phyloP scores from a whole-genome alignment of 1,140 invertebrate genomes.

The Riptortus pedestris region DNA sequence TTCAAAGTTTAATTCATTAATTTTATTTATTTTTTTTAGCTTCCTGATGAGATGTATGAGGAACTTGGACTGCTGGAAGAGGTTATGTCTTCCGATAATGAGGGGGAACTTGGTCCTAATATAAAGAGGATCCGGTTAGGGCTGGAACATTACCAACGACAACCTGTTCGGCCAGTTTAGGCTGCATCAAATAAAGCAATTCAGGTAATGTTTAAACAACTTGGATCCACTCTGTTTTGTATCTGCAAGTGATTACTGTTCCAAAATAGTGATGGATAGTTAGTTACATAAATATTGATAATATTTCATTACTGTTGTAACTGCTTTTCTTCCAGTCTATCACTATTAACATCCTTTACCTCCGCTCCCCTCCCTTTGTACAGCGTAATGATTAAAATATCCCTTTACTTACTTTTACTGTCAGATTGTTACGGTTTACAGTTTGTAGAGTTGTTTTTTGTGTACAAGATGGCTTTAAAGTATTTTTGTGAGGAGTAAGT shows the following conservation, averaged over 20 bases:
- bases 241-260: background rate
- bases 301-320: background rate
- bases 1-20: too few relatives aligned
- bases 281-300: background rate
- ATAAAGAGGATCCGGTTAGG: background rate
- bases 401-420: too few relatives aligned
- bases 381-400: too few relatives aligned
- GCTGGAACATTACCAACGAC: background rate
- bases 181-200: background rate
- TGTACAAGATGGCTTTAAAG: too few relatives aligned
- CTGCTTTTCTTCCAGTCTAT: background rate
- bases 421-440: too few relatives aligned
- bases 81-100: slow-evolving; percentile 8
- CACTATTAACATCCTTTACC: too few relatives aligned
- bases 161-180: slow-evolving; percentile 10
- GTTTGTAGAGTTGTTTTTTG: too few relatives aligned
- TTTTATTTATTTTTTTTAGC: slow-evolving; percentile 31
- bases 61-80: slow-evolving; percentile 29
- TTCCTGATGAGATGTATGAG: slow-evolving; percentile 31
- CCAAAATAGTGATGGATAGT: background rate
- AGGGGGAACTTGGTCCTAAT: background rate
- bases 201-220: background rate
- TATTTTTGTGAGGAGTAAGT: too few relatives aligned
- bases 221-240: background rate
- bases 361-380: too few relatives aligned